Evolutionary conservation across 1,140 invertebrate genomes (phyloP).

Genomic region (Homalodisca vitripennis): DNA sequence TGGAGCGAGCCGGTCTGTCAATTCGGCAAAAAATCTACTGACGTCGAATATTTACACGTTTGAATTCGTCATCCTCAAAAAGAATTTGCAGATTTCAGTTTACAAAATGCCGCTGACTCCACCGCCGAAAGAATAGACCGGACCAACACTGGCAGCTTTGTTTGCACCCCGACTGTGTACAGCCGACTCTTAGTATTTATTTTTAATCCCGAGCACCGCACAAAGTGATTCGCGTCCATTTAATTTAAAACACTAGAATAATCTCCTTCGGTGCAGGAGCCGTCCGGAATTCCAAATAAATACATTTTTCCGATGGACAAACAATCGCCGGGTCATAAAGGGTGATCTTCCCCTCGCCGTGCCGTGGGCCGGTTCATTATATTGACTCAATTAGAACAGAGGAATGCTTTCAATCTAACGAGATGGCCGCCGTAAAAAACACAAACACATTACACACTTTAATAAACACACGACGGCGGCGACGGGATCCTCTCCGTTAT

Average conservation of each 20-base stretch:
- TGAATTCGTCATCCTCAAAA: neutral
- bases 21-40: conserved; percentile 6
- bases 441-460: conserved; percentile 17
- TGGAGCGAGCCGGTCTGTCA: neutral
- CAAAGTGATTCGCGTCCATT: neutral
- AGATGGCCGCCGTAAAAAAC: neutral
- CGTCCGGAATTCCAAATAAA: neutral
- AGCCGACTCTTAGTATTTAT: neutral
- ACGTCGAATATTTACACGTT: conserved; percentile 7
- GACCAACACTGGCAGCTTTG: neutral
- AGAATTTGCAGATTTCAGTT: conserved; percentile 17
- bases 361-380: neutral
- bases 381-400: conserved; percentile 8
- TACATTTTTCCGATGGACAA: conserved; percentile 1
- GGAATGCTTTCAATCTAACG: conserved; percentile 4
- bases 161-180: neutral
- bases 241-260: conserved; percentile 9
- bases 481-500: neutral
- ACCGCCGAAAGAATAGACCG: neutral
- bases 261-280: neutral
- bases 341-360: too few relatives aligned
- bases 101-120: conserved; percentile 12
- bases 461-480: conserved; percentile 13
- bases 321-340: conserved; percentile 6
- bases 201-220: neutral